Conservation (phyloP, 2,888 invertebrate genomes). For the Scelioninae gen. 2 region DNA sequence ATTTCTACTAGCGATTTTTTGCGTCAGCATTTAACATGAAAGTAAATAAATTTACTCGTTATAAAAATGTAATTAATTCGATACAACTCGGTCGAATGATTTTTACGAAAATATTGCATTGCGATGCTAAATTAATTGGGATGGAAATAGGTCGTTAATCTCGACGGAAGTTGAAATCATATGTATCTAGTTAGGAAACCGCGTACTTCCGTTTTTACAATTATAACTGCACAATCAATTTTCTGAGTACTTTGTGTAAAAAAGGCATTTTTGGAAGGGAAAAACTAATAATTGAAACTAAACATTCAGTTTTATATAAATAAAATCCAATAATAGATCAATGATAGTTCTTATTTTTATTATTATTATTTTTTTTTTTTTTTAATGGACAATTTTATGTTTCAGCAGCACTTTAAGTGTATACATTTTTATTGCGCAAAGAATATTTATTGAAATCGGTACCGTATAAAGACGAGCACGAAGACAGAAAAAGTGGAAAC, state of each 20-base stretch:
- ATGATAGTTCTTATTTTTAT: too few relatives aligned
- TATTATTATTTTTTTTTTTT: too few relatives aligned
- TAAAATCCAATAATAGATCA: background rate
- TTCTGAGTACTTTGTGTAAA: background rate
- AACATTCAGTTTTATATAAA: background rate
- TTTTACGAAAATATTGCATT: too few relatives aligned
- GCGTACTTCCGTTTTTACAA: background rate
- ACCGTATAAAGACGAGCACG: slow-evolving; percentile 6
- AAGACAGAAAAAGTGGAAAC: slow-evolving; percentile 14
- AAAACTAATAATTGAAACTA: background rate
- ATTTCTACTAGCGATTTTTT: too few relatives aligned
- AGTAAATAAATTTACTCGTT: too few relatives aligned
- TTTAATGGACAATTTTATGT: background rate
- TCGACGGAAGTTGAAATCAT: background rate
- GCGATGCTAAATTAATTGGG: too few relatives aligned
- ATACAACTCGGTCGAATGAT: too few relatives aligned
- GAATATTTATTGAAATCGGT: slow-evolving; percentile 5
- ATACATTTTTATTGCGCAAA: slow-evolving; percentile 7
- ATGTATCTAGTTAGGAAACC: background rate
- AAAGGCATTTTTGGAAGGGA: background rate
- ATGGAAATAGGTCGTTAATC: background rate
- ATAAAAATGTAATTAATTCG: too few relatives aligned
- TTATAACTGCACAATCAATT: background rate
- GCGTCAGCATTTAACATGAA: too few relatives aligned
- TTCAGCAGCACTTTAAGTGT: slow-evolving; percentile 7